Evolutionary conservation across 2,888 invertebrate species (phyloP).

Genomic region (Philereme transversata): DNA sequence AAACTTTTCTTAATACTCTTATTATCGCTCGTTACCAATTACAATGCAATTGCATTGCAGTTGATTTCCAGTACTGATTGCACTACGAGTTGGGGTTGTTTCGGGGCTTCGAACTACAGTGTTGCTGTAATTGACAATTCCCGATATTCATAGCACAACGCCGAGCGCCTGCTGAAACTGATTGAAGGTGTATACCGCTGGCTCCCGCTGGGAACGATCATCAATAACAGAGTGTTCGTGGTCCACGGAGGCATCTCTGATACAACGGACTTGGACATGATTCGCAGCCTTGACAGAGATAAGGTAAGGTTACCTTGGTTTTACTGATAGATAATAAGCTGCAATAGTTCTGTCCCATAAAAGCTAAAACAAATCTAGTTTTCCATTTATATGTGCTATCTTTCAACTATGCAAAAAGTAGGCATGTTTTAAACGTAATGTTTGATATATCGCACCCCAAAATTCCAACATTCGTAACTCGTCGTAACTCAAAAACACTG

Average conservation of each 20-base stretch:
- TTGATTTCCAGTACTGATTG: not conserved
- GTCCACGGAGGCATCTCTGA: conserved; percentile 97
- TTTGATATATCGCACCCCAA: no score
- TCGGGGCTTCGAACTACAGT: not conserved
- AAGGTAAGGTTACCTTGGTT: conserved; percentile 83
- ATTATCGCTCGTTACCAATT: no score
- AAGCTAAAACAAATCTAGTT: no score
- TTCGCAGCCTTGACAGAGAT: conserved; percentile 91
- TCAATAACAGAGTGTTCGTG: conserved; percentile 94
- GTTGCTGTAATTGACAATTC: conserved; percentile 7
- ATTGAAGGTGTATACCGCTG: conserved; percentile 96
- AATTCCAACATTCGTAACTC: no score
- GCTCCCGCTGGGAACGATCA: conserved; percentile 95
- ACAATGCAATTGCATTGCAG: no score
- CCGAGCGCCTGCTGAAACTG: conserved; percentile 90
- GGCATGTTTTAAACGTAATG: no score
- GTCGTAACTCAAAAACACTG: no score
- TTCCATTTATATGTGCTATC: no score
- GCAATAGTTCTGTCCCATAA: no score
- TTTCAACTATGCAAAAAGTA: no score
- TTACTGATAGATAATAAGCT: no score
- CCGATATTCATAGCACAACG: conserved; percentile 85
- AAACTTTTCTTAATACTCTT: no score
- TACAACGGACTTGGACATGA: conserved; percentile 91
- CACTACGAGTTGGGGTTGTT: not conserved